Base-by-base conservation (phyloP, 2,113 vertebrate genomes). In the Tinamus guttatus region DNA sequence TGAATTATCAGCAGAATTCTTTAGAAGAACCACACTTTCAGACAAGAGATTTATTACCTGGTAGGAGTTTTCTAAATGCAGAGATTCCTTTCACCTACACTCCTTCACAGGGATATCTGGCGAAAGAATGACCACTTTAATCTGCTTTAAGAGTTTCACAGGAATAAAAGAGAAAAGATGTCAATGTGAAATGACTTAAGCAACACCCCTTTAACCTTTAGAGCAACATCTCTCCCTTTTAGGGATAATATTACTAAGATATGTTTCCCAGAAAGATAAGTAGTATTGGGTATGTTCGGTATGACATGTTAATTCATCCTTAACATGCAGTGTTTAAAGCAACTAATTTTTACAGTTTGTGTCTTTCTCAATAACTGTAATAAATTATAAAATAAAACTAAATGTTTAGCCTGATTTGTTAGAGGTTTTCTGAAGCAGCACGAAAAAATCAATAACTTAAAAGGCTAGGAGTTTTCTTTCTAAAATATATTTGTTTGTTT, bases 331-430 rank as follows among this genome's bases (percentile, higher is more conserved):
- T 80, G 70, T 95, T 89, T 91, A 94, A 94, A 97, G 70, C 36
- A 95, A 87, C 51, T 93, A 95, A 90, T 65, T 94, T 63, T 51
- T 78, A 74, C 22, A 93, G 49, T 90, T 91, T 81, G 34, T 94
- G 95, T 96, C 68, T 94, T 86, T 93, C n/a, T 20, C 85, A 91
- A 70, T 89, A 94, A 18, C 30, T 74, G 90, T 91, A 89, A 90
- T 85, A 54, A 36, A 49, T 68, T 75, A 85, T 49, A 87, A 96
- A 93, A 90, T 64, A 84, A 95, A 96, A 95, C 38, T 51, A 34
- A 77, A 67, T 86, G 7, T 54, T 96, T 89, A 89, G 34, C 62
- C 92, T 93, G 78, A 30, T 83, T 82, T 77, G 81, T 89, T 54
- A 97, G 84, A 96, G 41, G 49, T 71, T 94, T 91, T 36, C 6